Conservation (phyloP, 2,888 invertebrate species). For the Strigamia transsilvanica region DNA sequence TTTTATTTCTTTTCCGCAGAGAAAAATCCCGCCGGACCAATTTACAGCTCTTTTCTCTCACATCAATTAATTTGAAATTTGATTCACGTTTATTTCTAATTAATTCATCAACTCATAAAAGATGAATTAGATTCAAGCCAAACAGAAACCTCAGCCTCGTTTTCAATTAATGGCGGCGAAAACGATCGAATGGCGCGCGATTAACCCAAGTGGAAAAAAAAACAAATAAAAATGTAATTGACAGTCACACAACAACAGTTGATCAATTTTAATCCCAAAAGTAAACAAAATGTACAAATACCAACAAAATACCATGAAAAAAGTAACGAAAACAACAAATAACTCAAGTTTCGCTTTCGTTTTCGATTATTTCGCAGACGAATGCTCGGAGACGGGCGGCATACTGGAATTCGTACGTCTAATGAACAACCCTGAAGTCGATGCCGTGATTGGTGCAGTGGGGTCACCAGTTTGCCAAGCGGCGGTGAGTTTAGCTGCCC, state of each 20-base stretch:
- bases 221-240: no score
- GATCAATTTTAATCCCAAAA: no score
- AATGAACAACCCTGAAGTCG: constrained; percentile 53
- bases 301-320: background rate
- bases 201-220: no score
- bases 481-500: constrained; percentile 54
- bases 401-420: constrained; percentile 53
- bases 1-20: no score
- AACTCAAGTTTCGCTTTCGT: background rate
- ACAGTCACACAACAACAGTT: no score
- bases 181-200: no score
- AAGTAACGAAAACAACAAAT: background rate
- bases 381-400: constrained; percentile 55
- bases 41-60: background rate
- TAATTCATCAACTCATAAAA: no score
- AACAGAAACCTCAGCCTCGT: background rate
- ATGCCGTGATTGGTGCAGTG: constrained; percentile 54
- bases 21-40: background rate
- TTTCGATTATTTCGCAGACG: constrained; percentile 50
- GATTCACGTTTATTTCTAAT: background rate
- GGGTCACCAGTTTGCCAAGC: constrained; percentile 54
- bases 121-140: no score
- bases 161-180: background rate
- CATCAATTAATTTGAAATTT: background rate
- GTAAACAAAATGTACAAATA: background rate